phyloP scores from a whole-genome alignment of 2,797 vertebrate species.

The Holocentrus rufus region DNA sequence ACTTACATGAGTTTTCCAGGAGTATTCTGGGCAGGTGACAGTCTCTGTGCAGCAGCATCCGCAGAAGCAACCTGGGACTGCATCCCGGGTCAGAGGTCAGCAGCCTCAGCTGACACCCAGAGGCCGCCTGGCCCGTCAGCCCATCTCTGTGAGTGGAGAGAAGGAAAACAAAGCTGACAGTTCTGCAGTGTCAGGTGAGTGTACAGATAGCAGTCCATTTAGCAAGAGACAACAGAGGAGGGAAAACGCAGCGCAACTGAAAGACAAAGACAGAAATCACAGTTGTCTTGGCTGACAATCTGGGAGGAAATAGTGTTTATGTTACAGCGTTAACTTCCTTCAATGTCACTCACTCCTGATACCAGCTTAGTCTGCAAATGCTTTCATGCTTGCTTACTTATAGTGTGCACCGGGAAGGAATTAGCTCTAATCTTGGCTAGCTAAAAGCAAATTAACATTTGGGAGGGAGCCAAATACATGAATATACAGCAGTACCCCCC shows the following conservation, averaged over 20 bases:
- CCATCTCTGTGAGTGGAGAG: slow-evolving; percentile 83
- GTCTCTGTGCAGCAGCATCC: slow-evolving; percentile 85
- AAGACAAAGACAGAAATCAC: slow-evolving; percentile 55
- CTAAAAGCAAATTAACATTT: slow-evolving; percentile 93
- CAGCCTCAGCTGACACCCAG: slow-evolving; percentile 88
- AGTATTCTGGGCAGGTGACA: slow-evolving; percentile 89
- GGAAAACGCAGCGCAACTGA: slow-evolving; percentile 40
- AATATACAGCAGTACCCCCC: slow-evolving; percentile 83
- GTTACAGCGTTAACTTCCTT: slow-evolving; percentile 79
- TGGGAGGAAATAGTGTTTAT: slow-evolving; percentile 75
- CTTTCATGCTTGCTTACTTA: slow-evolving; percentile 86
- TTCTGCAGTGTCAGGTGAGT: slow-evolving; percentile 88
- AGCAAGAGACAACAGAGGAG: slow-evolving; percentile 59
- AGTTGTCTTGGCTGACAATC: slow-evolving; percentile 71
- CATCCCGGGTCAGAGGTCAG: slow-evolving; percentile 89
- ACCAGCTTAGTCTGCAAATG: slow-evolving; percentile 83
- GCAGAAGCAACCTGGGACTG: slow-evolving; percentile 89
- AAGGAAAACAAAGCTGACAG: slow-evolving; percentile 79
- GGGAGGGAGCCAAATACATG: slow-evolving; percentile 88
- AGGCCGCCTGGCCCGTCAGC: slow-evolving; percentile 80
- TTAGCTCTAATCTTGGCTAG: slow-evolving; percentile 89
- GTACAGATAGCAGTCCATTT: slow-evolving; percentile 62
- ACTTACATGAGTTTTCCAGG: slow-evolving; percentile 90
- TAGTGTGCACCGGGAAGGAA: slow-evolving; percentile 86
- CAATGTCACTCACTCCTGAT: slow-evolving; percentile 80